Evolutionary conservation across 2,888 invertebrate genomes (phyloP).

Genomic region (Shargacucullia verbasci): DNA sequence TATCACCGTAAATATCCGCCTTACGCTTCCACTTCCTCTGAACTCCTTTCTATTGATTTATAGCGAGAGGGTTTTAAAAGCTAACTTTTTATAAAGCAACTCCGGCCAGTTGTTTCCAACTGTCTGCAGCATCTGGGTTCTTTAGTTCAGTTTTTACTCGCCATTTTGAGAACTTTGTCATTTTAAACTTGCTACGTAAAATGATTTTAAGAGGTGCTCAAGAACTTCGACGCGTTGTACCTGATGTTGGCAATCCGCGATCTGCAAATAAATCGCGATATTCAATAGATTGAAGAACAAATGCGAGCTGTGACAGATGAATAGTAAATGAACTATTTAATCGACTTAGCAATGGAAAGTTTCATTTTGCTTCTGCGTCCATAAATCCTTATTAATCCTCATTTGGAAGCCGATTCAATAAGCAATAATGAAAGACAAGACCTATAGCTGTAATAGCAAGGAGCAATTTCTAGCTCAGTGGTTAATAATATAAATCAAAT

Average conservation of each 20-base stretch:
- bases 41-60: constrained; percentile 86
- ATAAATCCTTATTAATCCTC: constrained; percentile 84
- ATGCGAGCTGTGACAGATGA: constrained; percentile 70
- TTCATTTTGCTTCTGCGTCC: constrained; percentile 66
- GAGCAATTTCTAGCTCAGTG: constrained; percentile 70
- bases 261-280: constrained; percentile 46
- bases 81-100: constrained; percentile 85
- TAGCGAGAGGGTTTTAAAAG: constrained; percentile 82
- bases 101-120: constrained; percentile 85
- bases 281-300: constrained; percentile 69
- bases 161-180: constrained; percentile 80
- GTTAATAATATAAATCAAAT: constrained; percentile 80
- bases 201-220: constrained; percentile 67
- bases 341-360: constrained; percentile 66
- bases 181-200: constrained; percentile 76
- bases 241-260: constrained; percentile 20
- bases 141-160: constrained; percentile 81
- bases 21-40: constrained; percentile 80
- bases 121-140: constrained; percentile 86
- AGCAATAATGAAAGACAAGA: constrained; percentile 76
- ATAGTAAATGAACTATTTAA: constrained; percentile 72
- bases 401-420: constrained; percentile 80
- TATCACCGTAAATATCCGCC: constrained; percentile 83
- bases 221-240: constrained; percentile 32
- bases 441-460: constrained; percentile 69